These are phyloP conservation scores for Eupsilia transversa DNA, from an alignment of 2,888 invertebrate genomes.

Conservation along the genomic window DNA sequence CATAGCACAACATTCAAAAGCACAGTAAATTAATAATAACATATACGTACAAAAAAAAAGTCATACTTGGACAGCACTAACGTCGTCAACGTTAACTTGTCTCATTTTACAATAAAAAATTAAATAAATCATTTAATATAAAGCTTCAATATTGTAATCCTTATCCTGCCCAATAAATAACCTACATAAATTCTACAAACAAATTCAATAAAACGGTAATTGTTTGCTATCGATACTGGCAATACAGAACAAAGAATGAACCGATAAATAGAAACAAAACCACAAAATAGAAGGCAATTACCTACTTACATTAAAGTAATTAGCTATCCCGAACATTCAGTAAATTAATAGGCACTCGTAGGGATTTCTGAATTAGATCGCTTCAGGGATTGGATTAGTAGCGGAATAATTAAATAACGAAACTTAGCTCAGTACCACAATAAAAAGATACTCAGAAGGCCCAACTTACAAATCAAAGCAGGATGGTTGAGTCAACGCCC, in stretches of 20 bases:
- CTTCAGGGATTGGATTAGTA: slow-evolving; percentile 58
- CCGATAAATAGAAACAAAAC: slow-evolving; percentile 15
- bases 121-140: background rate
- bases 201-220: background rate
- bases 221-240: background rate
- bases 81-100: too few relatives aligned
- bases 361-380: slow-evolving; percentile 61
- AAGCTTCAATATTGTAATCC: background rate
- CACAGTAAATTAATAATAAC: too few relatives aligned
- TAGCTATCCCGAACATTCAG: slow-evolving; percentile 54
- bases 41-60: too few relatives aligned
- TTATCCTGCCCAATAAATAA: background rate
- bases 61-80: background rate
- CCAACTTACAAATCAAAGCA: background rate
- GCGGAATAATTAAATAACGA: slow-evolving; percentile 63
- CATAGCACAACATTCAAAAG: background rate
- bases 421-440: slow-evolving; percentile 25
- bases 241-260: background rate
- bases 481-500: background rate
- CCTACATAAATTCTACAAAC: background rate
- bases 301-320: slow-evolving; percentile 56
- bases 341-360: slow-evolving; percentile 61
- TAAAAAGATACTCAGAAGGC: slow-evolving; percentile 18
- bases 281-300: slow-evolving; percentile 48
- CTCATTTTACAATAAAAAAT: background rate